Evolutionary conservation across 2,888 invertebrate genomes (phyloP).

Genomic region (Oeneis ivallda): DNA sequence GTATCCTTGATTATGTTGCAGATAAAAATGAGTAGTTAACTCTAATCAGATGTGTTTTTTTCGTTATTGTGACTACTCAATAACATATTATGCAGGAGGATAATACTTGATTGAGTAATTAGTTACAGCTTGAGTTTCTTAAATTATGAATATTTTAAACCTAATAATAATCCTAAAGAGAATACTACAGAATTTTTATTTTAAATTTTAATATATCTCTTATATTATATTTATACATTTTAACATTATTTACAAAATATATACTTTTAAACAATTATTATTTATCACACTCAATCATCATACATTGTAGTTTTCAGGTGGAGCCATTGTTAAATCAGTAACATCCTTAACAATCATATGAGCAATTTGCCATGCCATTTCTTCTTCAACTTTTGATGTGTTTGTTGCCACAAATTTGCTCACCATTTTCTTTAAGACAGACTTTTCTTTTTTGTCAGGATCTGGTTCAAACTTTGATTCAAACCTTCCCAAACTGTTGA

Average conservation of each 20-base stretch:
- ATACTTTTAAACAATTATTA: conserved; percentile 42
- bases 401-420: conserved; percentile 91
- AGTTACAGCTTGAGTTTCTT: no score
- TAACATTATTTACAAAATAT: conserved; percentile 62
- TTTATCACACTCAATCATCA: conserved; percentile 51
- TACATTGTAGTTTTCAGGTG: conserved; percentile 71
- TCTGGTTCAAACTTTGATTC: conserved; percentile 94
- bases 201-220: conserved; percentile 45
- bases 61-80: no score
- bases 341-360: conserved; percentile 98
- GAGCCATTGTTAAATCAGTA: conserved; percentile 90
- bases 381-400: conserved; percentile 94
- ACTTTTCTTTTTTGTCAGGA: conserved; percentile 80
- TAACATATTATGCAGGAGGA: no score
- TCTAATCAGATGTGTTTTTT: no score
- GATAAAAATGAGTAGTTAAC: no score
- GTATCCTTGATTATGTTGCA: background rate
- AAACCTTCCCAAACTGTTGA: conserved; percentile 94
- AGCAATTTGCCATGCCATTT: conserved; percentile 98
- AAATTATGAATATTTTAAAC: no score
- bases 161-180: background rate
- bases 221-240: conserved; percentile 36
- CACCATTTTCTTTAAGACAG: conserved; percentile 83
- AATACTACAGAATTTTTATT: conserved; percentile 1
- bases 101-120: no score